These are phyloP conservation scores for Delphinus delphis DNA, from an alignment of 2,113 vertebrate species.

Conservation along the genomic window DNA sequence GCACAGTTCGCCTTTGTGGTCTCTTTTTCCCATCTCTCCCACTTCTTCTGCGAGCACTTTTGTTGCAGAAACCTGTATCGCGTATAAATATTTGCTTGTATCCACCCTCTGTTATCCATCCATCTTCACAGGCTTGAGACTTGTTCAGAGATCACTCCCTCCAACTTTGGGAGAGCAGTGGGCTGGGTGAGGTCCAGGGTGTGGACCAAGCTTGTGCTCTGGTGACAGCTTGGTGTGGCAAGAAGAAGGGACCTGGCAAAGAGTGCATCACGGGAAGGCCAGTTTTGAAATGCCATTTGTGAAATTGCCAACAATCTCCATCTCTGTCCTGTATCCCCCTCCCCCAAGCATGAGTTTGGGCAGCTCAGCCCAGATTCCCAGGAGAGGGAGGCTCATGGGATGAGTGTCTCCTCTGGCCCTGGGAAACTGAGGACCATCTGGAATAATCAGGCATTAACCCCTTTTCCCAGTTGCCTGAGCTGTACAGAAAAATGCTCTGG, in stretches of 20 bases:
- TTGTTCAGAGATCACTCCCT: neutral
- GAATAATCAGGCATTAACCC: neutral
- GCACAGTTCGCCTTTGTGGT: neutral
- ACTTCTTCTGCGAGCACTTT: neutral
- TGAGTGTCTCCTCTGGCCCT: neutral
- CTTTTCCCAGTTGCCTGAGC: neutral
- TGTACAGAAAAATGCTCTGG: neutral
- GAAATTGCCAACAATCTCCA: neutral
- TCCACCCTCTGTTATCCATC: neutral
- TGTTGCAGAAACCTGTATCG: neutral
- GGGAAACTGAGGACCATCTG: neutral
- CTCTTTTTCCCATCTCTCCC: neutral
- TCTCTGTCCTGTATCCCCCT: too few relatives aligned
- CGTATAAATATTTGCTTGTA: neutral
- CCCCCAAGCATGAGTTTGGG: neutral
- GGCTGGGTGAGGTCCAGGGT: neutral
- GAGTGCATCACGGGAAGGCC: neutral
- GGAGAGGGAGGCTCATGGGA: neutral
- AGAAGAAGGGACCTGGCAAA: neutral
- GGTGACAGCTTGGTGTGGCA: neutral
- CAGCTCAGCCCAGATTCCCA: neutral
- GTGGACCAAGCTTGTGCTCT: neutral
- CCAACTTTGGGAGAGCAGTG: neutral
- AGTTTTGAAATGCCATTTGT: conserved; percentile 23
- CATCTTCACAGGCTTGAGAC: neutral